These are phyloP conservation scores for Numenius phaeopus DNA, from an alignment of 2,797 vertebrate genomes.

Conservation along the genomic window DNA sequence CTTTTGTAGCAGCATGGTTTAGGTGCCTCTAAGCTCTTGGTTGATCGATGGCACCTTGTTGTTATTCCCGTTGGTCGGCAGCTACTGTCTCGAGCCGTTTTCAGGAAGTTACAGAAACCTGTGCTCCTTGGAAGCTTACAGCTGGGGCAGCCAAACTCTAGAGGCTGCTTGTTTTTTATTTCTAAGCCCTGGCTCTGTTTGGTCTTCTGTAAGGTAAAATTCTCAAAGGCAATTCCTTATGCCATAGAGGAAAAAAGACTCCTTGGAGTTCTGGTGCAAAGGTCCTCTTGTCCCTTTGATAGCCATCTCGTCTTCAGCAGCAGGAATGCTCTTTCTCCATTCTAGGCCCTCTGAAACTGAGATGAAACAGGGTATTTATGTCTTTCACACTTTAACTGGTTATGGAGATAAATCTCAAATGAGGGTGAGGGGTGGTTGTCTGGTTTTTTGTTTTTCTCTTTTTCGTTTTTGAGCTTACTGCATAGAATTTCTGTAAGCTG, in stretches of 20 bases:
- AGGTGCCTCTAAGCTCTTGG: neutral
- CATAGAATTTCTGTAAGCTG: neutral
- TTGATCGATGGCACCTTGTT: neutral
- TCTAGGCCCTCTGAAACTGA: neutral
- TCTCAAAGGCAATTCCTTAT: neutral
- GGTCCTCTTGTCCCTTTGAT: neutral
- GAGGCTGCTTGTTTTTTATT: neutral
- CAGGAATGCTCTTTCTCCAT: neutral
- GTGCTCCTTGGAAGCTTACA: neutral
- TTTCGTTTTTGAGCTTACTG: neutral
- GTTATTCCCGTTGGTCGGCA: neutral
- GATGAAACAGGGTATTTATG: neutral
- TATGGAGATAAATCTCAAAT: neutral
- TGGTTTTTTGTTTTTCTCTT: accelerated
- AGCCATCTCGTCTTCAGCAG: neutral
- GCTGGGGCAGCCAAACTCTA: neutral
- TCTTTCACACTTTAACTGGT: neutral
- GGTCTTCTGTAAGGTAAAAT: neutral
- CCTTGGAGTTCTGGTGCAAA: neutral
- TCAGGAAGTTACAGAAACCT: neutral
- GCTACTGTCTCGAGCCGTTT: neutral
- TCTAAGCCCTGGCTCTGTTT: neutral
- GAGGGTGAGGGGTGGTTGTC: neutral
- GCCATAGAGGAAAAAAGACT: neutral
- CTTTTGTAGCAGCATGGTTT: neutral